A percentile compares a stretch with the other conserved stretches of the same genome.
Conservation (phyloP, 2,797 vertebrate genomes). For the Limosa lapponica region DNA sequence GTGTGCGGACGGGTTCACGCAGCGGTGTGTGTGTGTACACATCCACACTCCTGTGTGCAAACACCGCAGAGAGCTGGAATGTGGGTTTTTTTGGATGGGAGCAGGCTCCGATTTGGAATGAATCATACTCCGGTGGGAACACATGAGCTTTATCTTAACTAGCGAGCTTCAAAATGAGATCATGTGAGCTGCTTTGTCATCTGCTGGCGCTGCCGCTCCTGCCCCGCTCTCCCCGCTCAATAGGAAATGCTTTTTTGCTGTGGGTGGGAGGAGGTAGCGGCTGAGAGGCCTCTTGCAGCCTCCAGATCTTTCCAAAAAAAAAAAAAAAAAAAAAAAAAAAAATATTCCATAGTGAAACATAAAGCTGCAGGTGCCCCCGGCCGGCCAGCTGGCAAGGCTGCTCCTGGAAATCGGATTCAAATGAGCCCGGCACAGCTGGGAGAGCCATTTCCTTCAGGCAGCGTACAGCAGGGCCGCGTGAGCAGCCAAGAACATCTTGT, state of each 20-base stretch:
- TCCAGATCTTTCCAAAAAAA: slow-evolving; percentile 54
- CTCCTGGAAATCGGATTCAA: slow-evolving; percentile 62
- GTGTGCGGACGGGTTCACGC: background rate
- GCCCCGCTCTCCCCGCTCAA: background rate
- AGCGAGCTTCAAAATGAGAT: background rate
- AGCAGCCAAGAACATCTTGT: slow-evolving; percentile 67
- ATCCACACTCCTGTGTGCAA: background rate
- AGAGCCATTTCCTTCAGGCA: slow-evolving; percentile 65
- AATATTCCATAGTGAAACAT: slow-evolving; percentile 43
- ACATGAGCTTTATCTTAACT: background rate
- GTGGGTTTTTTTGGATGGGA: background rate
- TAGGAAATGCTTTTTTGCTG: slow-evolving; percentile 27
- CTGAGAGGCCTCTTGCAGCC: slow-evolving; percentile 34
- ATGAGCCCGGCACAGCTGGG: slow-evolving; percentile 50
- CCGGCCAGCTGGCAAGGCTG: slow-evolving; percentile 53
- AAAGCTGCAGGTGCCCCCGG: slow-evolving; percentile 45
- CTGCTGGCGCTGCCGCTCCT: background rate
- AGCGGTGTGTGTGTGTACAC: background rate
- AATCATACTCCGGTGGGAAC: background rate
- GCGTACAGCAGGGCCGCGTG: background rate
- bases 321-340: background rate
- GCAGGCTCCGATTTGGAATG: background rate
- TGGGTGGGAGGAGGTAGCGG: background rate
- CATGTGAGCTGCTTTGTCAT: slow-evolving; percentile 32
- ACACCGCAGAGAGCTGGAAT: background rate